Evolutionary conservation across 2,888 invertebrate genomes (phyloP).

Genomic region (Torymus aiolomorphi): DNA sequence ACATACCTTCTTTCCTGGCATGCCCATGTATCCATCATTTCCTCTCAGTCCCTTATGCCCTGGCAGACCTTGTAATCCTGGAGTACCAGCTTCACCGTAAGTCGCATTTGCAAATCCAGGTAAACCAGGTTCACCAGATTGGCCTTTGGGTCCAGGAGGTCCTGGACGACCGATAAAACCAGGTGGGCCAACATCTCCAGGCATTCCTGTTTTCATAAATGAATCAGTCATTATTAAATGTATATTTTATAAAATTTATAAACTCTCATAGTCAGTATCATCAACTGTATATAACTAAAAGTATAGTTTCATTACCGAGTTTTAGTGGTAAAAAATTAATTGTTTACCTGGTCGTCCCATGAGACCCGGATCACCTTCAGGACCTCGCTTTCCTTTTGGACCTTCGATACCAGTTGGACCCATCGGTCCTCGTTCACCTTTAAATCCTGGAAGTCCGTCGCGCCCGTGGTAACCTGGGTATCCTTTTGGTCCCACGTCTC

Average conservation of each 20-base stretch:
- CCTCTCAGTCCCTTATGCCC: slow-evolving; percentile 78
- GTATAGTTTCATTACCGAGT: too few relatives aligned
- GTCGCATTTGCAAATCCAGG: slow-evolving; percentile 69
- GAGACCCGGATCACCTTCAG: slow-evolving; percentile 75
- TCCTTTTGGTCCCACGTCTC: slow-evolving; percentile 76
- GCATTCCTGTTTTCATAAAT: slow-evolving; percentile 66
- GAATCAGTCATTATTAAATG: too few relatives aligned
- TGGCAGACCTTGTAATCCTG: slow-evolving; percentile 77
- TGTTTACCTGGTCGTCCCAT: slow-evolving; percentile 77
- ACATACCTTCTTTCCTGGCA: slow-evolving; percentile 69
- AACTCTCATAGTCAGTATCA: too few relatives aligned
- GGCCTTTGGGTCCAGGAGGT: slow-evolving; percentile 78
- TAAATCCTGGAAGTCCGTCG: slow-evolving; percentile 76
- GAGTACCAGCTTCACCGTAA: slow-evolving; percentile 78
- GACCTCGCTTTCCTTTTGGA: slow-evolving; percentile 73
- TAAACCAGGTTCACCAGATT: slow-evolving; percentile 76
- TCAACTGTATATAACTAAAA: too few relatives aligned
- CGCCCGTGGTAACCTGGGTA: slow-evolving; percentile 66
- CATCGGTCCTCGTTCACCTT: slow-evolving; percentile 76
- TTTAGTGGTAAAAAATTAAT: not conserved
- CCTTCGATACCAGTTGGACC: slow-evolving; percentile 75
- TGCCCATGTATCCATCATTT: slow-evolving; percentile 76
- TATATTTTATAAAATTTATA: too few relatives aligned
- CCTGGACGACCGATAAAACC: slow-evolving; percentile 78
- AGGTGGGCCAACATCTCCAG: slow-evolving; percentile 71